phyloP scores from a whole-genome alignment of 2,888 invertebrate species.

The Cremastinae sp. region DNA sequence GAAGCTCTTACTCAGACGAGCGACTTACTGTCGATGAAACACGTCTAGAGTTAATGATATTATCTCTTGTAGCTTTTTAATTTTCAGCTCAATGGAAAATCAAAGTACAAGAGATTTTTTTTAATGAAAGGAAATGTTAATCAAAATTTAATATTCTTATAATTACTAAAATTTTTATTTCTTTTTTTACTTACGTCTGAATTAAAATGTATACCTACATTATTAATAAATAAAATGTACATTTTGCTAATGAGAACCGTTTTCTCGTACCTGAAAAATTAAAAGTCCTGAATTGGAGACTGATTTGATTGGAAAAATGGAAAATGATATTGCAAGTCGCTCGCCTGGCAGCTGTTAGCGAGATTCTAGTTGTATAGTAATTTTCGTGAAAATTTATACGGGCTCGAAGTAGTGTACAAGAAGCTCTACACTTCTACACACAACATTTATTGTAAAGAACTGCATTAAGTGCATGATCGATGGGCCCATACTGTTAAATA shows the following conservation, averaged over 20 bases:
- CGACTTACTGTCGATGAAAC: slow-evolving; percentile 2
- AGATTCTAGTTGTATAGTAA: slow-evolving; percentile 32
- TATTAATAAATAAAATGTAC: neutral
- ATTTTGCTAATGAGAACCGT: neutral
- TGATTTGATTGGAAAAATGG: slow-evolving; percentile 1
- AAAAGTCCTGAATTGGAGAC: slow-evolving; percentile 13
- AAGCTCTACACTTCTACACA: slow-evolving; percentile 32
- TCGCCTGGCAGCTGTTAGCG: slow-evolving; percentile 21
- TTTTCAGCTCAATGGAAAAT: neutral
- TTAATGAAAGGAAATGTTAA: neutral
- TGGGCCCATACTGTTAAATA: slow-evolving; percentile 45
- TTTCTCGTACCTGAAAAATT: slow-evolving; percentile 5
- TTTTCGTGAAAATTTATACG: slow-evolving; percentile 44
- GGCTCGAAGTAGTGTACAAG: slow-evolving; percentile 39
- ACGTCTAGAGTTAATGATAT: neutral
- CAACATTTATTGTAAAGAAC: slow-evolving; percentile 38
- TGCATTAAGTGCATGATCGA: slow-evolving; percentile 24
- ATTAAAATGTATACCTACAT: neutral
- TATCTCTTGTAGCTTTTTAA: neutral
- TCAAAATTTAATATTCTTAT: no score
- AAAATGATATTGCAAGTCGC: neutral
- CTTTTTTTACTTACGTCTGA: neutral
- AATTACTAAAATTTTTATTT: no score
- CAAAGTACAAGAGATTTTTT: slow-evolving; percentile 13
- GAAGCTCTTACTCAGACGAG: slow-evolving; percentile 5